Base-by-base conservation (phyloP, 2,888 invertebrate genomes). In the Epinotia ramella region DNA sequence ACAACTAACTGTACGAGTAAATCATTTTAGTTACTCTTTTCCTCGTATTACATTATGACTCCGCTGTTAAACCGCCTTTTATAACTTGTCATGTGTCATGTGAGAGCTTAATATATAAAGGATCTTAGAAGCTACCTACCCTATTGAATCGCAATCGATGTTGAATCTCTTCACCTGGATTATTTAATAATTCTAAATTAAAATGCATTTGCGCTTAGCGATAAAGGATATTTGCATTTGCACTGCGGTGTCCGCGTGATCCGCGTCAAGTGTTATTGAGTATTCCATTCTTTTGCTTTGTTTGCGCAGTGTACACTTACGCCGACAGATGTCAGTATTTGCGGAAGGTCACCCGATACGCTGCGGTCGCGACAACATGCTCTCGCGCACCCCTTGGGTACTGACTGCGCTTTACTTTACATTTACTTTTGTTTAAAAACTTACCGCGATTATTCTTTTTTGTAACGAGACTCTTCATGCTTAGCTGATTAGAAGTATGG, bases 261-360 rank as follows among this genome's bases (percentile, higher is more conserved):
- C 18, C n/a, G n/a, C 40, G 12, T 18, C 18, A 63, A 63, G 63
- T 53, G 28, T 11, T 28, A 65, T 13, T 6, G 18, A 53, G 12
- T 53, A 53, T n/a, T 53, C 7, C 46, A n/a, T n/a, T 53, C n/a
- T 53, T 62, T 9, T 62, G 24, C 44, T 60, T 46, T 60, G 46
- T 69, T 60, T 46, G 59, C 57, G 40, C 57, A 20, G 68, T 56
- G 44, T 46, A 28, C 24, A 20, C 44, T 46, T n/a, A 59, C 59
- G 84, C 84, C 82, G 81, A 79, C 81, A 81, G 81, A 82, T 84
- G 84, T 84, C 84, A 79, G 78, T 83, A 84, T 84, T 88, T 85
- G 87, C 89, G 91, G 92, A 91, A 92, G 88, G 87, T 84, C 77
- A 90, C 81, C 77, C 77, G 90, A 92, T 86, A 90, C 85, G 75